phyloP scores from a whole-genome alignment of 2,113 vertebrate species.

The Trichomycterus rosablanca region DNA sequence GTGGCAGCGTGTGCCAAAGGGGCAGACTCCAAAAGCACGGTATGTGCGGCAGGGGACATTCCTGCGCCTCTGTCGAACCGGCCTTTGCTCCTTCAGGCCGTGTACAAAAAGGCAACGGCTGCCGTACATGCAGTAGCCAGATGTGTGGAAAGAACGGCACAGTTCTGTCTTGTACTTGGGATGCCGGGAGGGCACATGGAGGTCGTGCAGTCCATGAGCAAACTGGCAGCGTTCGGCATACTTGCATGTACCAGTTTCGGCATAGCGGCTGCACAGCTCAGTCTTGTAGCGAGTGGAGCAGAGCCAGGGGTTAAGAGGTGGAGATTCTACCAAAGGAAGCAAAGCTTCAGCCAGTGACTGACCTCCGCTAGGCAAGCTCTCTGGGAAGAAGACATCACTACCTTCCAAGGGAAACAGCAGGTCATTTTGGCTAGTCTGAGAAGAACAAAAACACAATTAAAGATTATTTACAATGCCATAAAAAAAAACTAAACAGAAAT shows the following conservation, averaged over 20 bases:
- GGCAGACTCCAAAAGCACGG: slow-evolving; percentile 58
- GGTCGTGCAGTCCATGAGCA: slow-evolving; percentile 72
- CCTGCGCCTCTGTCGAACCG: slow-evolving; percentile 34
- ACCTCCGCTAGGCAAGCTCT: neutral
- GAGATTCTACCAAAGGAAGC: slow-evolving; percentile 56
- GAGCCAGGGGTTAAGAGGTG: slow-evolving; percentile 50
- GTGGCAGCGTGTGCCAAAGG: slow-evolving; percentile 66
- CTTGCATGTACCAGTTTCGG: slow-evolving; percentile 59
- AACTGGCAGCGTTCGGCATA: slow-evolving; percentile 73
- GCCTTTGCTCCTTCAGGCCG: slow-evolving; percentile 61
- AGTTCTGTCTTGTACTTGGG: slow-evolving; percentile 75
- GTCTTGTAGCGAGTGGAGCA: slow-evolving; percentile 76
- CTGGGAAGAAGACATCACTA: slow-evolving; percentile 50
- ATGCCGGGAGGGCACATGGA: slow-evolving; percentile 68
- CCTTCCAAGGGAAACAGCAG: slow-evolving; percentile 53
- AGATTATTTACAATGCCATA: neutral
- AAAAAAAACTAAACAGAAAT: too few species aligned
- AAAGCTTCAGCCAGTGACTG: slow-evolving; percentile 60
- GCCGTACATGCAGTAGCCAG: slow-evolving; percentile 67
- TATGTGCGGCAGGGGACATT: slow-evolving; percentile 64
- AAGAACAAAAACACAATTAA: slow-evolving; percentile 21
- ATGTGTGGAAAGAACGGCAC: slow-evolving; percentile 66
- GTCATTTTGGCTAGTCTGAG: slow-evolving; percentile 56
- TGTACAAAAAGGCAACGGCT: slow-evolving; percentile 73
- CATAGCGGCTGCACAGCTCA: slow-evolving; percentile 69